These are phyloP conservation scores for Pelobates fuscus DNA, from an alignment of 2,113 vertebrate species.

Conservation along the genomic window DNA sequence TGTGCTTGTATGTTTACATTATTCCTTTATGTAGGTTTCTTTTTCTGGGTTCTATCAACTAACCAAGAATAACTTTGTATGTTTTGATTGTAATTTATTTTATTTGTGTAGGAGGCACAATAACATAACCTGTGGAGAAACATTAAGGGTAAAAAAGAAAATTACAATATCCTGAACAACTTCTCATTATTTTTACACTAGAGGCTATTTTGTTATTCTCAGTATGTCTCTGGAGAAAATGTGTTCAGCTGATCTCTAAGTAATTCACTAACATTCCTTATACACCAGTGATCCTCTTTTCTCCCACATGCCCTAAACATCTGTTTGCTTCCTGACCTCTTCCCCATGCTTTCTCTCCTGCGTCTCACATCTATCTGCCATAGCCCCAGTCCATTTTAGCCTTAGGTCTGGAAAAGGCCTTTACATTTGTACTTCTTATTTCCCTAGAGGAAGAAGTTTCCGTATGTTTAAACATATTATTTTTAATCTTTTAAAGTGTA, in stretches of 20 bases:
- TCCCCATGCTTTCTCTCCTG: neutral
- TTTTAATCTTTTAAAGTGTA: too few relatives aligned
- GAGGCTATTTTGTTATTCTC: neutral
- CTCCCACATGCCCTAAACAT: conserved; percentile 22
- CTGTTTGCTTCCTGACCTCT: conserved; percentile 15
- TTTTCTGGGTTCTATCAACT: too few relatives aligned
- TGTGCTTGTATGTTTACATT: too few relatives aligned
- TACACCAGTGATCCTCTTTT: neutral
- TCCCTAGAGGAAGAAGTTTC: too few relatives aligned
- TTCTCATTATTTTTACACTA: neutral
- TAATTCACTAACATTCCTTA: neutral
- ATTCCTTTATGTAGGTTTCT: too few relatives aligned
- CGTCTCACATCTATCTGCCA: too few relatives aligned
- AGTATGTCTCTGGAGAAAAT: neutral
- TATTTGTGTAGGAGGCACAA: neutral
- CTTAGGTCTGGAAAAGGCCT: too few relatives aligned
- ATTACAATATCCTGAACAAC: neutral
- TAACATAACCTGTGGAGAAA: neutral
- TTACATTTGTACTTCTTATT: too few relatives aligned
- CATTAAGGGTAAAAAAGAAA: neutral
- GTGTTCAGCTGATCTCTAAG: neutral
- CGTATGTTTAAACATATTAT: too few relatives aligned
- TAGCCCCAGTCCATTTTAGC: too few relatives aligned
- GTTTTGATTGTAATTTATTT: too few relatives aligned
- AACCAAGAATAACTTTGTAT: too few relatives aligned